Percentiles rank a stretch among this genome's conserved stretches.
These are phyloP conservation scores for Erpobdella octoculata DNA, from an alignment of 2,888 invertebrate genomes.

Conservation along the genomic window DNA sequence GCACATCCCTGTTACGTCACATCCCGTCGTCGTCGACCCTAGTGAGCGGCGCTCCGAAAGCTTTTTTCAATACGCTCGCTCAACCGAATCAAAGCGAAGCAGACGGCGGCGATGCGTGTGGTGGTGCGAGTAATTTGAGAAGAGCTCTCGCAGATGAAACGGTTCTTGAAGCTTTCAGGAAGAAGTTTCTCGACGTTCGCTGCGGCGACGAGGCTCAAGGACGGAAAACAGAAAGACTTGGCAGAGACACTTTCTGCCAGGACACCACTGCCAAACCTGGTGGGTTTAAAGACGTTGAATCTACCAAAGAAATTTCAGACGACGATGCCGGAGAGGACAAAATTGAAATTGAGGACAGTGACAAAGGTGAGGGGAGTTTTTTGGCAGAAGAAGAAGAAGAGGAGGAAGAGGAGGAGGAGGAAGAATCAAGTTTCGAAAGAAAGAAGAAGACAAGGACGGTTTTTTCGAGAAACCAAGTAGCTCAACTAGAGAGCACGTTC, in stretches of 20 bases:
- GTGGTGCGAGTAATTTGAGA: neutral
- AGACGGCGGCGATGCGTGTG: neutral
- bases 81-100: neutral
- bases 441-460: slow-evolving; percentile 51
- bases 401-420: slow-evolving; percentile 12
- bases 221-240: too few species aligned
- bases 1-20: too few species aligned
- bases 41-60: too few species aligned
- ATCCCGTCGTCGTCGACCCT: too few species aligned
- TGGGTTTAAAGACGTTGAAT: too few species aligned
- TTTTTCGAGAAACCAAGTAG: slow-evolving; percentile 44
- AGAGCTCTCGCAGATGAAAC: neutral
- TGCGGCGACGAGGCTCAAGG: too few species aligned
- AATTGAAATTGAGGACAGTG: neutral
- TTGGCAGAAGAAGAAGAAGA: neutral
- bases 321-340: neutral
- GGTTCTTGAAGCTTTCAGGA: neutral
- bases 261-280: too few species aligned
- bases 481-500: slow-evolving; percentile 52
- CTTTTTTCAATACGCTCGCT: neutral
- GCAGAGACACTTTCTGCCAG: too few species aligned
- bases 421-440: slow-evolving; percentile 3
- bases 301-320: neutral
- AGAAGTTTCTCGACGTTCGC: neutral
- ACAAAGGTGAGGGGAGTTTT: neutral